Base-by-base conservation (phyloP, 1,140 invertebrate genomes). In the Telenomus remus region DNA sequence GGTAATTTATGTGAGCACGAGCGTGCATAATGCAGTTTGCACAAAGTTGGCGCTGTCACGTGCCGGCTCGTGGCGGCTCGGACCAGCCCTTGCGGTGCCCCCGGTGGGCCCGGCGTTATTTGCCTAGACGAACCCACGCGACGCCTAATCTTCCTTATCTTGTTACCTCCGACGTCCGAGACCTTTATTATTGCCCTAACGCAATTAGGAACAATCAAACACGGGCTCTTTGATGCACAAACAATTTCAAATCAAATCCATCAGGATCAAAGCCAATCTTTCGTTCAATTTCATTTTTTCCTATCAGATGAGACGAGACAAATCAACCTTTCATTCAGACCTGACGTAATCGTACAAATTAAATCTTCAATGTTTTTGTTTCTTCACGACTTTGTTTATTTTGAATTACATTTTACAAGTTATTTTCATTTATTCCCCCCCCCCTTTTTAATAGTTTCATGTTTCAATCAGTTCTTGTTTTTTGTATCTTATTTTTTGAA, bases 11-110 rank as follows among this genome's bases (percentile, higher is more conserved):
- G 80, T 82, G 69, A 64, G 75, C 72, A 72, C 72, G 56, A 71
- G 80, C 79, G 73, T 79, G 80, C 81, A 80, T 82, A 80, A 80
- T 81, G 65, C 76, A 79, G 80, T 82, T 81, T 81, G 80, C 73
- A 65, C 68, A 74, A 78, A 65, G 74, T 64, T 44, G 65, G 48
- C 53, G 48, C 8, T 48, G 65, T 70, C 79, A 81, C 81, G 81
- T 79, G 80, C 33, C 78, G 81, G 48, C 81, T 68, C 80, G 80
- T 80, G 80, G 61, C 73, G 68, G 19, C 15, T 11, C 15, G 12
- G 3, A 27, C 51, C 57, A 14, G 47, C 64, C 53, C 61, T 71
- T 66, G 70, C 66, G 69, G 70, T 69, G 42, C 66, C 44, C 46
- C 59, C 19, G 6, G 19, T 27, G 19, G 64, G 51, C 66, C 56